phyloP scores from a whole-genome alignment of 2,888 invertebrate species.

The Torymus texanus region DNA sequence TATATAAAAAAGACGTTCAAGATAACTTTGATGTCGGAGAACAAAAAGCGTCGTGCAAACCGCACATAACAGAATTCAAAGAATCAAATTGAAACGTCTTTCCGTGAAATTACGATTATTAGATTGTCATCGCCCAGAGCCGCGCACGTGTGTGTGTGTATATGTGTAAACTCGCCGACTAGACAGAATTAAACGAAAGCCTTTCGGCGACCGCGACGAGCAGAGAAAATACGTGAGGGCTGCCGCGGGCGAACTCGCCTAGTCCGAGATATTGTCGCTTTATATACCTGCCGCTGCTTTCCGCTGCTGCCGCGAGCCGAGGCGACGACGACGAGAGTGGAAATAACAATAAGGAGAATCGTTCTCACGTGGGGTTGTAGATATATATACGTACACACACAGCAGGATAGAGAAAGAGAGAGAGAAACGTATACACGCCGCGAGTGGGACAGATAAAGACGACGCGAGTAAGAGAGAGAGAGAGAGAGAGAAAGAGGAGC shows the following conservation, averaged over 20 bases:
- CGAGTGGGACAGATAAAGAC: conserved; percentile 23
- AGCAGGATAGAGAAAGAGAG: conserved; percentile 35
- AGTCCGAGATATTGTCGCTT: conserved; percentile 38
- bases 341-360: conserved; percentile 55
- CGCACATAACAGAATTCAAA: too few relatives aligned
- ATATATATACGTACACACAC: conserved; percentile 3
- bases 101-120: too few relatives aligned
- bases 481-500: conserved; percentile 57
- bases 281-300: conserved; percentile 20
- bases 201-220: not conserved
- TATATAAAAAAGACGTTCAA: too few relatives aligned
- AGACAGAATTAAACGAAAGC: conserved; percentile 12
- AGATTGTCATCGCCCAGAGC: too few relatives aligned
- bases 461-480: conserved; percentile 35
- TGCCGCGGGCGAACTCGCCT: not conserved
- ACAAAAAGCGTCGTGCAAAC: too few relatives aligned
- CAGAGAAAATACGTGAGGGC: not conserved
- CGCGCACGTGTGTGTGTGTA: too few relatives aligned
- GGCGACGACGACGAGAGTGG: conserved; percentile 43
- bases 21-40: too few relatives aligned
- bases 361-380: conserved; percentile 47
- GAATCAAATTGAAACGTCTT: too few relatives aligned
- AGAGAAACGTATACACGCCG: not conserved
- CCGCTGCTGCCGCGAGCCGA: too few relatives aligned
- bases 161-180: not conserved